A percentile compares a stretch with the other conserved stretches of the same genome.
These are phyloP conservation scores for Pygoscelis adeliae DNA, from an alignment of 2,113 vertebrate genomes.

Conservation along the genomic window DNA sequence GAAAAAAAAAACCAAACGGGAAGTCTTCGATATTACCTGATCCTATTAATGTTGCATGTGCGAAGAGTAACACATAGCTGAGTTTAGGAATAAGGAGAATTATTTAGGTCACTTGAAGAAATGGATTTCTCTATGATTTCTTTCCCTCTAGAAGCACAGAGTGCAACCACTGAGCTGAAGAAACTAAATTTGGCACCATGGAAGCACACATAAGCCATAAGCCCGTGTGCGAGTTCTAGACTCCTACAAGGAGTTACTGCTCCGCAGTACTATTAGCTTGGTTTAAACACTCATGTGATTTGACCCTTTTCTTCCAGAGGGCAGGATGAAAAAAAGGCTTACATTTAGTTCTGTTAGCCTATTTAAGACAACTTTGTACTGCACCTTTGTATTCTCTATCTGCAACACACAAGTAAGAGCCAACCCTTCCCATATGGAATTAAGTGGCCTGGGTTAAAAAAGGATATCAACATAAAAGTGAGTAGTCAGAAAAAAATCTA, in stretches of 20 bases:
- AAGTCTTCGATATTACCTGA: not conserved
- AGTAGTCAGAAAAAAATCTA: not conserved
- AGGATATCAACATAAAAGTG: not conserved
- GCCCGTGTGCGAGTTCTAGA: not conserved
- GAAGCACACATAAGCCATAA: not conserved
- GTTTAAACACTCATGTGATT: not conserved
- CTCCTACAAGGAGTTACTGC: not conserved
- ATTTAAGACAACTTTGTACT: not conserved
- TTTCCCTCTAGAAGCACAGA: not conserved
- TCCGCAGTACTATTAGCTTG: not conserved
- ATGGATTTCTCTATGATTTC: not conserved
- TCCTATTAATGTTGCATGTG: not conserved
- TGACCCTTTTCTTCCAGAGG: not conserved
- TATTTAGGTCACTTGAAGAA: slow-evolving; percentile 9
- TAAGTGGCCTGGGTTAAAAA: not conserved
- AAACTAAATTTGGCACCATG: not conserved
- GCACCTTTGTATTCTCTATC: not conserved
- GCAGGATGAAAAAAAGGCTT: not conserved
- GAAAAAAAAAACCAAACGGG: not conserved
- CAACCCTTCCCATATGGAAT: not conserved
- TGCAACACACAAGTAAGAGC: not conserved
- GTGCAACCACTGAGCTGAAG: not conserved
- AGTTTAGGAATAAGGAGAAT: not conserved
- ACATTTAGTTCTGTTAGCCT: not conserved
- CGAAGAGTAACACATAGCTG: not conserved